A percentile compares a stretch with the other conserved stretches of the same genome.
Evolutionary conservation across 2,797 vertebrate species (phyloP).

Genomic region (Sphaeramia orbicularis): DNA sequence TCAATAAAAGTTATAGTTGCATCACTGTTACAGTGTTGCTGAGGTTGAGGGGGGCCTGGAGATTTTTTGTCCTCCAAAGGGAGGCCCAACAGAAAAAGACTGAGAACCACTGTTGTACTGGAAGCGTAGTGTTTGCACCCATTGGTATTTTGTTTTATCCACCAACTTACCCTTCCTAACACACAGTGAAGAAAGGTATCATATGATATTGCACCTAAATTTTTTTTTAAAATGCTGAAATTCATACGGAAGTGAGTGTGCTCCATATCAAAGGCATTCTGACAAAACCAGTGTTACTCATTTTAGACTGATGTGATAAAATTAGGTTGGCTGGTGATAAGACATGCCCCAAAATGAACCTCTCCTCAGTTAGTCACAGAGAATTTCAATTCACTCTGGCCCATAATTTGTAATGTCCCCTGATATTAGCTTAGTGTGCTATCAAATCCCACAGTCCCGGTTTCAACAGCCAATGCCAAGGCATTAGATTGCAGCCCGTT

Average conservation of each 20-base stretch:
- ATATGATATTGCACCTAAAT: no score
- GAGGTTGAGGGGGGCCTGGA: no score
- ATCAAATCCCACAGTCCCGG: constrained; percentile 59
- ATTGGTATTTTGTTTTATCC: no score
- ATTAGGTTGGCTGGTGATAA: constrained; percentile 30
- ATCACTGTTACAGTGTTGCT: no score
- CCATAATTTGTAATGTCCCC: constrained; percentile 50
- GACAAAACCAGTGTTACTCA: neutral
- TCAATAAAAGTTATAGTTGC: no score
- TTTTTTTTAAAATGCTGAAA: no score
- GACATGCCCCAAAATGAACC: constrained; percentile 39
- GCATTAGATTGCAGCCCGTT: constrained; percentile 61
- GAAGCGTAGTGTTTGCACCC: no score
- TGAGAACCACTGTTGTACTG: no score
- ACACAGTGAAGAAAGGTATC: no score
- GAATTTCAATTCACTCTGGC: constrained; percentile 60
- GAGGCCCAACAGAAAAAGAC: no score
- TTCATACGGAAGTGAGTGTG: neutral
- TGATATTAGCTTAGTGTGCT: constrained; percentile 63
- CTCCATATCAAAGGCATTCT: neutral
- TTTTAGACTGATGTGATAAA: neutral
- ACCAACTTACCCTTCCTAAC: no score
- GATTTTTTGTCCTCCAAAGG: no score
- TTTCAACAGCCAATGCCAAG: constrained; percentile 52
- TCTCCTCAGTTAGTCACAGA: constrained; percentile 58